A percentile compares a stretch with the other conserved stretches of the same genome.
phyloP scores from a whole-genome alignment of 2,797 vertebrate species.

The Centroberyx gerrardi region DNA sequence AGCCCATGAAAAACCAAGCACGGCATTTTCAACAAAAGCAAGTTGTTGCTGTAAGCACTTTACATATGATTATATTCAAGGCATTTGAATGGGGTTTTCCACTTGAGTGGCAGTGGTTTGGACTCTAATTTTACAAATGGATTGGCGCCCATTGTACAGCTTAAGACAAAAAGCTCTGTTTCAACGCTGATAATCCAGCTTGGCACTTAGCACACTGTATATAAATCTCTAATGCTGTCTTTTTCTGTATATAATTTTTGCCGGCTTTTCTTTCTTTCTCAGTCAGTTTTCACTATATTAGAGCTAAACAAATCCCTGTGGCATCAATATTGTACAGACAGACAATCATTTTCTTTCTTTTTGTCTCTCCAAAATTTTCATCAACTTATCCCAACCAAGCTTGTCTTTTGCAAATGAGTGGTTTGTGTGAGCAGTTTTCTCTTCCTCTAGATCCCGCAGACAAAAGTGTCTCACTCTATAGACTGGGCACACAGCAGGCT shows the following conservation, averaged over 20 bases:
- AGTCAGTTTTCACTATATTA: conserved; percentile 75
- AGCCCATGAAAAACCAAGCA: conserved; percentile 40
- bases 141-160: conserved; percentile 83
- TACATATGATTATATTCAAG: conserved; percentile 81
- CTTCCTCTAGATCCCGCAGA: conserved; percentile 44
- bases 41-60: conserved; percentile 84
- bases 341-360: conserved; percentile 72
- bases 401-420: conserved; percentile 65
- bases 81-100: conserved; percentile 81
- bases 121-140: conserved; percentile 86
- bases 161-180: conserved; percentile 86
- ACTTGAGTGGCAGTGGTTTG: conserved; percentile 82
- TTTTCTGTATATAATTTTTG: conserved; percentile 82
- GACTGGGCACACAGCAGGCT: conserved; percentile 57
- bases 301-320: conserved; percentile 73
- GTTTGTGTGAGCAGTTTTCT: conserved; percentile 56
- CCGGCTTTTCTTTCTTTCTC: conserved; percentile 73
- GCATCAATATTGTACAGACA: conserved; percentile 78
- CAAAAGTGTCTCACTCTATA: conserved; percentile 39
- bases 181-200: conserved; percentile 86
- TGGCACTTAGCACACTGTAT: conserved; percentile 83
- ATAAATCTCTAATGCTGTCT: conserved; percentile 85
- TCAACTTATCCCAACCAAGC: conserved; percentile 50
- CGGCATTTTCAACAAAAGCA: conserved; percentile 62
- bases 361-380: conserved; percentile 52